Percentiles rank a stretch among this genome's conserved stretches.
Evolutionary conservation across 2,888 invertebrate species (phyloP).

Genomic region (Drosophila putrida): DNA sequence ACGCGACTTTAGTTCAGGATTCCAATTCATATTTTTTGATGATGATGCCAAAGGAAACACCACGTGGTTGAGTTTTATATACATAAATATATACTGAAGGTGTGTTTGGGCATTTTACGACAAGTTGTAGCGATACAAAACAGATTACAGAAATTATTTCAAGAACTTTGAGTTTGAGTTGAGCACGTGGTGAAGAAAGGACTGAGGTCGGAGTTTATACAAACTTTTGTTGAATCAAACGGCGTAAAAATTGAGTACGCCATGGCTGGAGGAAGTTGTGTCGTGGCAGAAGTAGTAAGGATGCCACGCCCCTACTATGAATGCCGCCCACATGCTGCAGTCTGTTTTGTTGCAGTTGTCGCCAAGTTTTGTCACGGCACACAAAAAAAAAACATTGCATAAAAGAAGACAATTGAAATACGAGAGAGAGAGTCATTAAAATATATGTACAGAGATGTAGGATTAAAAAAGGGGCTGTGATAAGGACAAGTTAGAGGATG

Average conservation of each 20-base stretch:
- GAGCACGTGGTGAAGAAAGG: neutral
- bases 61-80: neutral
- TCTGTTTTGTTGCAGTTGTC: conserved; percentile 45
- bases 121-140: conserved; percentile 63
- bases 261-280: conserved; percentile 60
- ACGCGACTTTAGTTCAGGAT: conserved; percentile 4
- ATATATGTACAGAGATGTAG: conserved; percentile 54
- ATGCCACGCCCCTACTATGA: conserved; percentile 52
- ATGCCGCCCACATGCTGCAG: conserved; percentile 52
- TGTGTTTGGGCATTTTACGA: conserved; percentile 25
- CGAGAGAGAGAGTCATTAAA: conserved; percentile 76
- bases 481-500: conserved; percentile 4
- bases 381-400: conserved; percentile 7
- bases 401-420: conserved; percentile 69
- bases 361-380: conserved; percentile 38
- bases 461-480: conserved; percentile 4
- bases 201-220: conserved; percentile 43
- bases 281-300: conserved; percentile 55
- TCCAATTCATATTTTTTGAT: conserved; percentile 2
- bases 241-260: conserved; percentile 74
- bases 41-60: neutral
- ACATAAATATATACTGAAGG: conserved; percentile 2
- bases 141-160: conserved; percentile 56
- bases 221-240: conserved; percentile 77
- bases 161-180: conserved; percentile 30